Conservation (phyloP, 2,113 vertebrate species). For the Festucalex cinctus region DNA sequence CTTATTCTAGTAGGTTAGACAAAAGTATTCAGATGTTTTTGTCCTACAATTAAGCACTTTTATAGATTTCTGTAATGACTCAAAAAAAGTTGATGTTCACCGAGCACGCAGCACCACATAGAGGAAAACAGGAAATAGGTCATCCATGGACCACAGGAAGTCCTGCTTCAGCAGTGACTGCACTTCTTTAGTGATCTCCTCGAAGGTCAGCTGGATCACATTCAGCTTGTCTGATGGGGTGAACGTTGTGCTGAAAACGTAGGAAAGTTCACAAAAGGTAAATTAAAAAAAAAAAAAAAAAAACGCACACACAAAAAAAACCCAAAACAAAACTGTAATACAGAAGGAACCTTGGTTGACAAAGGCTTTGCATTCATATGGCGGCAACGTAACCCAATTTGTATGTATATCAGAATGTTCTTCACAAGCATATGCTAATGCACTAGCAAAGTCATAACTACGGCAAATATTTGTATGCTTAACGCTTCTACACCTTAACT, state of each 20-base stretch:
- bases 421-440: background rate
- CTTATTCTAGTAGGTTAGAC: constrained; percentile 77
- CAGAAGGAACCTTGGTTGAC: background rate
- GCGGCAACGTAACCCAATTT: too few relatives aligned
- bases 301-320: too few relatives aligned
- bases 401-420: too few relatives aligned
- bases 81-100: constrained; percentile 57
- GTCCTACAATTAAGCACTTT: background rate
- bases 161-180: constrained; percentile 84
- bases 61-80: background rate
- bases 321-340: background rate
- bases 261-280: background rate
- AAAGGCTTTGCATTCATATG: too few relatives aligned
- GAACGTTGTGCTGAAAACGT: constrained; percentile 85
- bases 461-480: too few relatives aligned
- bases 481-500: too few relatives aligned
- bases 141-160: constrained; percentile 99
- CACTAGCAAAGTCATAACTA: too few relatives aligned
- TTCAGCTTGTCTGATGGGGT: constrained; percentile 96
- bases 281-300: background rate
- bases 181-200: constrained; percentile 94
- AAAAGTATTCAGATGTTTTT: background rate
- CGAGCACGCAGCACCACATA: constrained; percentile 96
- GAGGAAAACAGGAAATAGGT: constrained; percentile 96
- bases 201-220: constrained; percentile 96